These are phyloP conservation scores for Eristalis arbustorum DNA, from an alignment of 2,888 invertebrate genomes.

Conservation along the genomic window DNA sequence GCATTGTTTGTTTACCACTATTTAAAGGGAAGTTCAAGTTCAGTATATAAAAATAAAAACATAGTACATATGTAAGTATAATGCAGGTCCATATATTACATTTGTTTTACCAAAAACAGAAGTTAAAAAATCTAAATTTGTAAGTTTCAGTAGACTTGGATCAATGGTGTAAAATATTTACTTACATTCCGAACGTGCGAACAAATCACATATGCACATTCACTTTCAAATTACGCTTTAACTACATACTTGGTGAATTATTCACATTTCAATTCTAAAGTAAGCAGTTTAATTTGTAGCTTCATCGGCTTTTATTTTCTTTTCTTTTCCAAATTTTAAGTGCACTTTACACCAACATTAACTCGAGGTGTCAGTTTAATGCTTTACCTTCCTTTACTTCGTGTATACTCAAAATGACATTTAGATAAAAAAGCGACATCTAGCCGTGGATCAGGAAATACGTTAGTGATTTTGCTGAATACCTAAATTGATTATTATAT, in stretches of 20 bases:
- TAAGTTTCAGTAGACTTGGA: background rate
- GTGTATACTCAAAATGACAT: constrained; percentile 8
- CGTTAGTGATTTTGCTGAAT: background rate
- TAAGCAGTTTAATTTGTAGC: background rate
- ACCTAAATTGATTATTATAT: background rate
- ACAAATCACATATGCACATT: background rate
- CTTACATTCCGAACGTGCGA: background rate
- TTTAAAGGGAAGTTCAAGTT: too few relatives aligned
- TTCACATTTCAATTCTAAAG: background rate
- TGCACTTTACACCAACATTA: background rate
- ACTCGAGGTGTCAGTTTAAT: background rate
- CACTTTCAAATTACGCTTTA: background rate
- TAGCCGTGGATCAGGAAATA: background rate
- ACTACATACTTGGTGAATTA: background rate
- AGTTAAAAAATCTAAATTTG: background rate
- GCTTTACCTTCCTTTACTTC: constrained; percentile 19
- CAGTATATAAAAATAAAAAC: too few relatives aligned
- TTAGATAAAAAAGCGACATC: background rate
- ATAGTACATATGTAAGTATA: too few relatives aligned
- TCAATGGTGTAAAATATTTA: background rate
- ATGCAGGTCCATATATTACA: too few relatives aligned
- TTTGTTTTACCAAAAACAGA: background rate
- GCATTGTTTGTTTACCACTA: too few relatives aligned
- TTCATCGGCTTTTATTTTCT: background rate
- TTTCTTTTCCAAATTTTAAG: background rate